phyloP scores from a whole-genome alignment of 2,797 vertebrate species.

The Sarcophilus harrisii region DNA sequence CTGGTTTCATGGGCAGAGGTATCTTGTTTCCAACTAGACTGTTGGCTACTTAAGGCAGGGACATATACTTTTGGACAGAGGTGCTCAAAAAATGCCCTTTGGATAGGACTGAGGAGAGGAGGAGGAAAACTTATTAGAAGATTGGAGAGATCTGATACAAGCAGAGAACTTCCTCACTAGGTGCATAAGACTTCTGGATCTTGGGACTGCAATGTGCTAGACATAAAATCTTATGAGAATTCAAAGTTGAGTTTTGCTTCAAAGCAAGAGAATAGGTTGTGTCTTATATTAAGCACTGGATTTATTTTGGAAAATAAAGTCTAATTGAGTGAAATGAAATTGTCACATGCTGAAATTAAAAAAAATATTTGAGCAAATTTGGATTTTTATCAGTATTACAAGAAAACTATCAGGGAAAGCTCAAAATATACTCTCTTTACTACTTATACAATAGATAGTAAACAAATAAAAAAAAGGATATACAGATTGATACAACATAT shows the following conservation, averaged over 20 bases:
- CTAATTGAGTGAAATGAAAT: neutral
- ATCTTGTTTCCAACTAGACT: neutral
- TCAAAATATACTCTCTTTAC: conserved; percentile 23
- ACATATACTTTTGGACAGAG: neutral
- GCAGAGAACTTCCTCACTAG: neutral
- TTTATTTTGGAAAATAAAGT: neutral
- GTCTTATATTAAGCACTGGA: neutral
- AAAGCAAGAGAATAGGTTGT: neutral
- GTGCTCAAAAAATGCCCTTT: neutral
- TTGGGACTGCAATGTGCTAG: neutral
- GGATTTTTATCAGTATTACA: neutral
- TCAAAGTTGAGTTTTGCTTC: neutral
- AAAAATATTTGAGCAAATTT: neutral
- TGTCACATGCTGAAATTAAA: neutral
- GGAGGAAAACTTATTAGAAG: neutral
- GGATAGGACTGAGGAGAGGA: neutral
- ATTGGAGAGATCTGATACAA: neutral
- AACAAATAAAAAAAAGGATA: conserved; percentile 42
- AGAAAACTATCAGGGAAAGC: neutral
- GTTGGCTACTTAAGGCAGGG: neutral
- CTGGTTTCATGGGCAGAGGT: neutral
- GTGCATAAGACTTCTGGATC: neutral
- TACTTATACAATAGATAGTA: conserved; percentile 19
- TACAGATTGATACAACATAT: neutral
- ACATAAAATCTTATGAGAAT: neutral